Evolutionary conservation across 1,140 invertebrate species (phyloP).

Genomic region (Galendromus occidentalis): DNA sequence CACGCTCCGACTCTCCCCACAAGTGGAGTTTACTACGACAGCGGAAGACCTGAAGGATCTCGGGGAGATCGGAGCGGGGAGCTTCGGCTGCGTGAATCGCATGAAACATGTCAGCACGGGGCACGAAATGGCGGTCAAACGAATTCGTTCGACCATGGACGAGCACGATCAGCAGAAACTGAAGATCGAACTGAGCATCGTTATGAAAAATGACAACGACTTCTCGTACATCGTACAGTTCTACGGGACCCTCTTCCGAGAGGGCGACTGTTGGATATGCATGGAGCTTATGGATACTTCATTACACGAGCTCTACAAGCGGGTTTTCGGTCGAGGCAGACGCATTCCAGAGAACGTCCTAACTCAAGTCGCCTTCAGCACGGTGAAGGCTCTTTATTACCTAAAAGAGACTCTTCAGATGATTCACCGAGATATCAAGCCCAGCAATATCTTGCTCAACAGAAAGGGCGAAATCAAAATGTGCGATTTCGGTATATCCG

Average conservation of each 20-base stretch:
- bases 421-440: slow-evolving; percentile 77
- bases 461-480: slow-evolving; percentile 72
- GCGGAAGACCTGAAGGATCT: slow-evolving; percentile 74
- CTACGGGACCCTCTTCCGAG: slow-evolving; percentile 56
- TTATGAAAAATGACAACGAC: slow-evolving; percentile 75
- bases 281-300: slow-evolving; percentile 99
- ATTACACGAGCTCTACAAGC: slow-evolving; percentile 94
- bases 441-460: slow-evolving; percentile 88
- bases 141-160: slow-evolving; percentile 78
- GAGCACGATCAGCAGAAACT: slow-evolving; percentile 81
- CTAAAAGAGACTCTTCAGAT: slow-evolving; percentile 82
- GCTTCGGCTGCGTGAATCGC: slow-evolving; percentile 88
- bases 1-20: neutral
- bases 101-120: slow-evolving; percentile 55
- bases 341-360: slow-evolving; percentile 29
- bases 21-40: slow-evolving; percentile 28
- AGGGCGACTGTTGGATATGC: slow-evolving; percentile 95
- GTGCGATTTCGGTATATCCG: slow-evolving; percentile 96
- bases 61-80: slow-evolving; percentile 76
- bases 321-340: slow-evolving; percentile 41
- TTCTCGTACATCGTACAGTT: slow-evolving; percentile 92
- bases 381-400: slow-evolving; percentile 87
- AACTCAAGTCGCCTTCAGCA: slow-evolving; percentile 49
- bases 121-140: slow-evolving; percentile 26
- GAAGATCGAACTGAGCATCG: slow-evolving; percentile 89